Percentiles rank a stretch among this genome's conserved stretches.
phyloP scores from a whole-genome alignment of 2,113 vertebrate genomes.

The Cephalopholis sonnerati region DNA sequence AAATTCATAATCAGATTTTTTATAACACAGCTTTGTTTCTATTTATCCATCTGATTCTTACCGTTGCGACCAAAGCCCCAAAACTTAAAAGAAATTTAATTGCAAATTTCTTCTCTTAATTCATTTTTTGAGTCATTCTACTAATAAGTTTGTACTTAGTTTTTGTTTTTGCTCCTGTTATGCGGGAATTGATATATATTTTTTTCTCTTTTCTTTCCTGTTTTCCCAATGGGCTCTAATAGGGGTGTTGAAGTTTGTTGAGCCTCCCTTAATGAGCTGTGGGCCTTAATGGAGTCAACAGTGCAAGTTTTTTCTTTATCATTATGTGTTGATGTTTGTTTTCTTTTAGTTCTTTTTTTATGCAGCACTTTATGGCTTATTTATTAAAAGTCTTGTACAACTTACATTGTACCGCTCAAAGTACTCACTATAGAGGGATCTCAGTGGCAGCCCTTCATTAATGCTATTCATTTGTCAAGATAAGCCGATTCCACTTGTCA shows the following conservation, averaged over 20 bases:
- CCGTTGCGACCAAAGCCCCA: background rate
- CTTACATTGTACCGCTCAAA: slow-evolving; percentile 29
- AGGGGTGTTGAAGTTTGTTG: slow-evolving; percentile 25
- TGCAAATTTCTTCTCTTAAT: slow-evolving; percentile 11
- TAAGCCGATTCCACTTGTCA: slow-evolving; percentile 75
- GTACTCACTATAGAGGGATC: slow-evolving; percentile 21
- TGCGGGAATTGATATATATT: background rate
- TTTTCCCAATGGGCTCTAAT: slow-evolving; percentile 36
- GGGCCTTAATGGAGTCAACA: slow-evolving; percentile 52
- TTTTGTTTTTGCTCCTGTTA: slow-evolving; percentile 30
- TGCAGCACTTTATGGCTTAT: slow-evolving; percentile 13
- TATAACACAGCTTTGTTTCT: background rate
- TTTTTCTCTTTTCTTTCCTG: background rate
- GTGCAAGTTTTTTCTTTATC: slow-evolving; percentile 34
- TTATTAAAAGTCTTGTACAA: slow-evolving; percentile 48
- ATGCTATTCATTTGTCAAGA: slow-evolving; percentile 76
- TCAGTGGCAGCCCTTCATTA: slow-evolving; percentile 62
- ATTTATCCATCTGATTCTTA: background rate
- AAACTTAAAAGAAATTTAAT: slow-evolving; percentile 22
- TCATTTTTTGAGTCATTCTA: slow-evolving; percentile 6
- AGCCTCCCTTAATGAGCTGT: slow-evolving; percentile 60
- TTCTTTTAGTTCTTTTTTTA: slow-evolving; percentile 27
- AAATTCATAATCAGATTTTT: background rate
- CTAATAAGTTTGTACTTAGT: slow-evolving; percentile 23
- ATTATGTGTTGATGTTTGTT: slow-evolving; percentile 42